Conservation (phyloP, 2,797 vertebrate species). For the Sphenopsis melanotis region DNA sequence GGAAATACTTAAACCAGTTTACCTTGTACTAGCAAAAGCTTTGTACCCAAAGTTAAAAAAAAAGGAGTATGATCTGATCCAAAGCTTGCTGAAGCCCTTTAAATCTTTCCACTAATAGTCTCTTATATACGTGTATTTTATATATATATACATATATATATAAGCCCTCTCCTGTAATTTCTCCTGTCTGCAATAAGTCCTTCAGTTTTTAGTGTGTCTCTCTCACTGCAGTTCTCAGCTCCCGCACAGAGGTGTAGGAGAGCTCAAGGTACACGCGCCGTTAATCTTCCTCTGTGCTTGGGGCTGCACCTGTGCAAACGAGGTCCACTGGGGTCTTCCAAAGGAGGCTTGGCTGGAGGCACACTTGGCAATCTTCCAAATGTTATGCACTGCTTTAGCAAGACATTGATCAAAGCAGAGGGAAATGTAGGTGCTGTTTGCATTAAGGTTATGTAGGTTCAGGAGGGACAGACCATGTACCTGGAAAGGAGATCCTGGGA, state of each 20-base stretch:
- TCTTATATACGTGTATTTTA: neutral
- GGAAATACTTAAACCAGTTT: slow-evolving; percentile 27
- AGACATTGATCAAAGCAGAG: neutral
- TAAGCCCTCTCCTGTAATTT: neutral
- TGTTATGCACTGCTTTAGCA: neutral
- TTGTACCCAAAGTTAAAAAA: neutral
- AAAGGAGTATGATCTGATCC: neutral
- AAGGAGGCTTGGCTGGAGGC: neutral
- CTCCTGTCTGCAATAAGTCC: neutral
- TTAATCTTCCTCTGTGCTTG: neutral
- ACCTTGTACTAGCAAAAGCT: neutral
- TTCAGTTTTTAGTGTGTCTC: rapidly evolving
- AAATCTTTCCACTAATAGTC: neutral
- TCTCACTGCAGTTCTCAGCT: neutral
- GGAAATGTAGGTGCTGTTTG: neutral
- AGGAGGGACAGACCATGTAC: neutral
- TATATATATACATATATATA: neutral
- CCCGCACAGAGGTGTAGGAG: neutral
- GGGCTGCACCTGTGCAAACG: neutral
- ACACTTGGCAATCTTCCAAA: neutral
- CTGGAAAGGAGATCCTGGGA: neutral
- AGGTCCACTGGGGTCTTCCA: neutral
- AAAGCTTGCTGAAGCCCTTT: neutral
- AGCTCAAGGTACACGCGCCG: neutral
- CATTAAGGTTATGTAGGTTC: neutral